Evolutionary conservation across 2,113 vertebrate species (phyloP), one percentile per base, ranked within the genome.

Genomic region (Sphaerodactylus townsendi): DNA sequence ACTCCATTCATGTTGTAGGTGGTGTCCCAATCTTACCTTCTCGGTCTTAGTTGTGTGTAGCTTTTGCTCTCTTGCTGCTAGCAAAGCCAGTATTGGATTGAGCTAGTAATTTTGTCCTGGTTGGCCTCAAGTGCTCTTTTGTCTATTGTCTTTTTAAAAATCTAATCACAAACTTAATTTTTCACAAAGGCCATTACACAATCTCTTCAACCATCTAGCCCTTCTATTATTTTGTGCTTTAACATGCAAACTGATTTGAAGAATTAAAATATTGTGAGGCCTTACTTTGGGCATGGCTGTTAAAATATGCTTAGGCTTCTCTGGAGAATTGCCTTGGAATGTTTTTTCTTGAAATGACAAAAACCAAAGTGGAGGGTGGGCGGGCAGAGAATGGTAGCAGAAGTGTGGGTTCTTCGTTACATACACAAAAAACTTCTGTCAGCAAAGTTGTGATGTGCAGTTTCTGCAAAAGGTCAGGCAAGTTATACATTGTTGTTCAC

Each of bases 121-220:
- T 89, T 91, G 89, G 91, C 90, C 91, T 92, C 87, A 89, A 92
- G 90, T 92, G 91, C 89, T 93, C 90, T 89, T 92, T 89, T 91
- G 85, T 88, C 87, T 79, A 90, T 92, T 4, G 53, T 56, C 74
- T 89, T 56, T 91, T 62, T 28, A 25, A 25, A 28, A 28, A 72
- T 86, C 83, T 90, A 86, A 93, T 91, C 91, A 84, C 75, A 92
- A 87, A 93, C 85, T 90, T 90, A 87, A 79, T 93, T 92, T 94
- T 91, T 93, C 0, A 94, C 35, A 30, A 93, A 93, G 83, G 86
- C 89, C 86, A 77, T 91, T 93, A 87, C 89, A 83, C 85, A 92
- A 90, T 90, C 81, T 90, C 65, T 89, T 88, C 84, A 93, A 77
- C 88, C 59, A 90, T 44, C 7, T 78, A 88, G 85, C 90, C 82